Conservation (phyloP, 2,797 vertebrate species). For the Rhinogobio ventralis region DNA sequence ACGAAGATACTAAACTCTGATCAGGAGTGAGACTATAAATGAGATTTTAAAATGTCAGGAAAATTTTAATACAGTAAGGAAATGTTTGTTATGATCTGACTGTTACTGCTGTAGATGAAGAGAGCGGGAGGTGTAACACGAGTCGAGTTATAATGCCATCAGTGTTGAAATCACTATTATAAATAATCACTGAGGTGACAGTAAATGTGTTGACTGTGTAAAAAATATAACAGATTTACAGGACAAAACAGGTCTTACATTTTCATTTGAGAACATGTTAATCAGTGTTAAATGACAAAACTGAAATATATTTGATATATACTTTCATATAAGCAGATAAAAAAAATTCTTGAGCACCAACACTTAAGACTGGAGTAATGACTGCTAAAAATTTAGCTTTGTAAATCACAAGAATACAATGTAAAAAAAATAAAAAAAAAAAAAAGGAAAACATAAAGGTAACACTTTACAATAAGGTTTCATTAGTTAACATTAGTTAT, state of each 20-base stretch:
- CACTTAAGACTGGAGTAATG: neutral
- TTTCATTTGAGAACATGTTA: neutral
- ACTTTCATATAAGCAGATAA: neutral
- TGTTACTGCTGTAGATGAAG: neutral
- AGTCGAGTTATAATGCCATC: neutral
- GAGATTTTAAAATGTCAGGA: neutral
- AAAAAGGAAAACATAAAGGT: neutral
- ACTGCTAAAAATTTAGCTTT: neutral
- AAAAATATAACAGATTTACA: neutral
- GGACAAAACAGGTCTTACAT: neutral
- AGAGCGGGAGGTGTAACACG: neutral
- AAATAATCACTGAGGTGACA: conserved; percentile 2
- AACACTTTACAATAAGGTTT: too few species aligned
- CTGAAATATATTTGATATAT: neutral
- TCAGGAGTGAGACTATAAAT: conserved; percentile 17
- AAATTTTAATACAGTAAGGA: neutral
- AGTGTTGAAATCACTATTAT: conserved; percentile 8
- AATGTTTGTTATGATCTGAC: neutral
- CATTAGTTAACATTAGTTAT: too few species aligned
- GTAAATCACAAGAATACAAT: neutral
- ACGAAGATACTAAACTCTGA: neutral
- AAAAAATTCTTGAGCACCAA: neutral
- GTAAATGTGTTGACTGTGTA: neutral
- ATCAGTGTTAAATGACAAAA: too few species aligned
- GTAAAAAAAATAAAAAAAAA: neutral